These are phyloP conservation scores for Empis livida DNA, from an alignment of 2,888 invertebrate species.

Conservation along the genomic window DNA sequence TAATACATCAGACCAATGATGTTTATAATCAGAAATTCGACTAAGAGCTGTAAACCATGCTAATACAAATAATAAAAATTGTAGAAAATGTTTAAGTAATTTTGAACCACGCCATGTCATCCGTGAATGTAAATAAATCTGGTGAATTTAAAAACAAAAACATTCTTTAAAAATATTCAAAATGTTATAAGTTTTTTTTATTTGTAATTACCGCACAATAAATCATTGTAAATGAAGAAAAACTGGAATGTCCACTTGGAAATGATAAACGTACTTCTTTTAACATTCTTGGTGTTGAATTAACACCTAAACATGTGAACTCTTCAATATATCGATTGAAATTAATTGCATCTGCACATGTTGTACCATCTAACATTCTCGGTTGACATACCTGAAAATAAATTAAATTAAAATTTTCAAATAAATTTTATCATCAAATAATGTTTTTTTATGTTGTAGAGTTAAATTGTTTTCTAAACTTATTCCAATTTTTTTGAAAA, in stretches of 20 bases:
- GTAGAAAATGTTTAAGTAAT: conserved; percentile 72
- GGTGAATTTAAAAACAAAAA: conserved; percentile 19
- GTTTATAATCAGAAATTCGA: conserved; percentile 90
- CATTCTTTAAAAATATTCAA: conserved; percentile 1
- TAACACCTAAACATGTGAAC: conserved; percentile 50
- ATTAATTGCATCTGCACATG: conserved; percentile 45
- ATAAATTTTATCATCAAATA: too few relatives aligned
- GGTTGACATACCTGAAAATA: conserved; percentile 63
- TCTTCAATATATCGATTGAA: conserved; percentile 53
- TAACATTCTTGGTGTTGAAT: conserved; percentile 40
- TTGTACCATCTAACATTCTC: conserved; percentile 37
- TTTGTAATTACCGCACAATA: conserved; percentile 68
- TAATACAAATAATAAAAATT: conserved; percentile 63
- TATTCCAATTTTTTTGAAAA: too few relatives aligned
- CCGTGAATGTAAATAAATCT: conserved; percentile 81
- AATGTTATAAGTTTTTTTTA: too few relatives aligned
- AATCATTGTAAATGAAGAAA: conserved; percentile 75
- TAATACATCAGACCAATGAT: conserved; percentile 95
- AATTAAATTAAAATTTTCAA: conserved; percentile 1
- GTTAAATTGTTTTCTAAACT: too few relatives aligned
- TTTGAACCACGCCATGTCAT: conserved; percentile 70
- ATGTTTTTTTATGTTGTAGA: too few relatives aligned
- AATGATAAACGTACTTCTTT: conserved; percentile 77
- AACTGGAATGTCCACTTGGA: conserved; percentile 85
- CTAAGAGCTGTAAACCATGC: conserved; percentile 83